Evolutionary conservation across 2,888 invertebrate species (phyloP).

Genomic region (Monoplex corrugatus): DNA sequence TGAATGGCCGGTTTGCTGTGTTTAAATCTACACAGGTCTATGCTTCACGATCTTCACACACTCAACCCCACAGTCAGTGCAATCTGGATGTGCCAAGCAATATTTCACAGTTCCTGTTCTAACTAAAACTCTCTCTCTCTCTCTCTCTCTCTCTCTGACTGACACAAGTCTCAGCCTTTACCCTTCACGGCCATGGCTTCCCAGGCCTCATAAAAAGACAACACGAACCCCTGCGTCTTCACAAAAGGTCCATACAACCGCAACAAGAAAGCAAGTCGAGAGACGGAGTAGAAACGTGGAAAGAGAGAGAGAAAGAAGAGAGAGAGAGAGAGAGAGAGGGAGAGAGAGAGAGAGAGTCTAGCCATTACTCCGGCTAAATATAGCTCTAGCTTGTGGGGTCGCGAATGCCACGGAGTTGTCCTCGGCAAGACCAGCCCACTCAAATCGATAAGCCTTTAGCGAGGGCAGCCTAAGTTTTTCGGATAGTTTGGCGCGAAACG

Average conservation of each 20-base stretch:
- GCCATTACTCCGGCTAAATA: conserved; percentile 43
- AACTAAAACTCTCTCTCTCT: not conserved
- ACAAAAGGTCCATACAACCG: not conserved
- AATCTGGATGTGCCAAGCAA: too few species aligned
- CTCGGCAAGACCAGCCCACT: conserved; percentile 35
- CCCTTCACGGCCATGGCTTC: not conserved
- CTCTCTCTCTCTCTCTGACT: not conserved
- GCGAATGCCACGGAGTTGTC: conserved; percentile 1
- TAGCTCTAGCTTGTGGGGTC: conserved; percentile 34
- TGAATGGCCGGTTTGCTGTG: too few species aligned
- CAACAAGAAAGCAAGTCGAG: not conserved
- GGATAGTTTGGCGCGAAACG: conserved; percentile 20
- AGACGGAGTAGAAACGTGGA: not conserved
- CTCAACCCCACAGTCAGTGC: too few species aligned
- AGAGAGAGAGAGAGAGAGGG: not conserved
- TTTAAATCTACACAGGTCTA: not conserved
- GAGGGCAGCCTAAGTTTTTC: not conserved
- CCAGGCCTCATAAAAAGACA: conserved; percentile 6
- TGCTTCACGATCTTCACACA: not conserved
- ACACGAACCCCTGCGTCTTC: not conserved
- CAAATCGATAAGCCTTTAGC: conserved; percentile 34
- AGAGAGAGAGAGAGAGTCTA: not conserved
- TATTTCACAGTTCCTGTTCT: too few species aligned
- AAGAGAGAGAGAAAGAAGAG: not conserved
- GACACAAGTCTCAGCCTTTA: too few species aligned